These are phyloP conservation scores for Rhincodon typus DNA, from an alignment of 2,797 vertebrate genomes.

Conservation along the genomic window DNA sequence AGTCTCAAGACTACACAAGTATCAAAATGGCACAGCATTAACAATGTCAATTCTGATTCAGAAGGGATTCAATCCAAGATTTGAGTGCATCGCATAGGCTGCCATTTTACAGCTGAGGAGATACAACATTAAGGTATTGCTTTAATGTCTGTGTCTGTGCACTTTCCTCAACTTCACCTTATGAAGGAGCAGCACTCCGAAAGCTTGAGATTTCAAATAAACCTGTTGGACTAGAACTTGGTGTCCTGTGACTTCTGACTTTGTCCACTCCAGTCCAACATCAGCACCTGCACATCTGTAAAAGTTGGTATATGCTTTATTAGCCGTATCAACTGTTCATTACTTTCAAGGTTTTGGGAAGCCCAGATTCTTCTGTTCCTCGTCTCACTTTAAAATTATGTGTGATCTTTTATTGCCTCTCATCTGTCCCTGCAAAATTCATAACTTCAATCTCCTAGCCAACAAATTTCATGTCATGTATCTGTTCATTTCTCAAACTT, in stretches of 20 bases:
- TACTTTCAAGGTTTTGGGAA: background rate
- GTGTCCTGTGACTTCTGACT: too few relatives aligned
- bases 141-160: background rate
- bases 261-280: too few relatives aligned
- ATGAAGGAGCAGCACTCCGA: too few relatives aligned
- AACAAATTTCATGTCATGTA: background rate
- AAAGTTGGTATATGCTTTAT: background rate
- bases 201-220: too few relatives aligned
- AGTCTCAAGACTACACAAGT: background rate
- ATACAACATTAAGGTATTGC: background rate
- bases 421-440: background rate
- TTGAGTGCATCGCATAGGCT: background rate
- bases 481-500: background rate
- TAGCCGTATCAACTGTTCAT: background rate
- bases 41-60: background rate
- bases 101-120: background rate
- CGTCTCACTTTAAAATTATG: background rate
- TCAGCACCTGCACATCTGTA: background rate
- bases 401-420: background rate
- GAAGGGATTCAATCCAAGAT: background rate
- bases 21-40: background rate
- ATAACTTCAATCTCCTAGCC: background rate
- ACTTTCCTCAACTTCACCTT: background rate
- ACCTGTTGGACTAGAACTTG: too few relatives aligned
- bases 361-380: background rate